Percentiles rank a stretch among this genome's conserved stretches.
These are phyloP conservation scores for Metellina segmentata DNA, from an alignment of 2,888 invertebrate species.

Conservation along the genomic window DNA sequence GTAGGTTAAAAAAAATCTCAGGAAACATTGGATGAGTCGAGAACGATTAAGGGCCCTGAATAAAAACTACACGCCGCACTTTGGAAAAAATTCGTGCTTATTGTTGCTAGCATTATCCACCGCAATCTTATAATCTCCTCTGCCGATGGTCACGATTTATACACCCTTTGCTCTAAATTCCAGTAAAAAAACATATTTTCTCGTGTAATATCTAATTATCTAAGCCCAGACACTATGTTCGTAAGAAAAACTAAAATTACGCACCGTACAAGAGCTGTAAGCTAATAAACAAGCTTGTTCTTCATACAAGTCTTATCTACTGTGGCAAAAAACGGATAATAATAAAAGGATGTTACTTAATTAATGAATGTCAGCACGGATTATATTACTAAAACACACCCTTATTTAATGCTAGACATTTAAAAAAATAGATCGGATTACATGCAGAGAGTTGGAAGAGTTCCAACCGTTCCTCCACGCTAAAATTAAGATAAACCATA, in stretches of 20 bases:
- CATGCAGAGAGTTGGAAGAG: neutral
- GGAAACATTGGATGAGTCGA: too few relatives aligned
- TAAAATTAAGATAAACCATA: neutral
- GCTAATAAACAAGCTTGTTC: constrained; percentile 1
- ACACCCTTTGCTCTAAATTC: neutral
- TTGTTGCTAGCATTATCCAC: neutral
- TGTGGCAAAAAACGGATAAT: neutral
- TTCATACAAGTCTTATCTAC: neutral
- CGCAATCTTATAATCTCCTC: neutral
- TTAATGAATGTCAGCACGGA: constrained; percentile 1
- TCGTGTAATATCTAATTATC: neutral
- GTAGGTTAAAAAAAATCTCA: too few relatives aligned
- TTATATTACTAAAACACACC: neutral
- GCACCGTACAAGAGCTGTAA: neutral
- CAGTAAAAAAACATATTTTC: neutral
- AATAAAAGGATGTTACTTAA: neutral
- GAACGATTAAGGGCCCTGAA: too few relatives aligned
- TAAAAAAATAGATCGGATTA: neutral
- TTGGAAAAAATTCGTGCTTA: neutral
- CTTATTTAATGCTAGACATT: neutral
- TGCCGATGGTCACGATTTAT: neutral
- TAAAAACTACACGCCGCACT: too few relatives aligned
- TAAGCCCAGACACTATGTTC: neutral
- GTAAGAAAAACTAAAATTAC: neutral
- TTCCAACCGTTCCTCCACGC: neutral